Evolutionary conservation across 2,888 invertebrate genomes (phyloP).

Genomic region (Drosophila ustulata): DNA sequence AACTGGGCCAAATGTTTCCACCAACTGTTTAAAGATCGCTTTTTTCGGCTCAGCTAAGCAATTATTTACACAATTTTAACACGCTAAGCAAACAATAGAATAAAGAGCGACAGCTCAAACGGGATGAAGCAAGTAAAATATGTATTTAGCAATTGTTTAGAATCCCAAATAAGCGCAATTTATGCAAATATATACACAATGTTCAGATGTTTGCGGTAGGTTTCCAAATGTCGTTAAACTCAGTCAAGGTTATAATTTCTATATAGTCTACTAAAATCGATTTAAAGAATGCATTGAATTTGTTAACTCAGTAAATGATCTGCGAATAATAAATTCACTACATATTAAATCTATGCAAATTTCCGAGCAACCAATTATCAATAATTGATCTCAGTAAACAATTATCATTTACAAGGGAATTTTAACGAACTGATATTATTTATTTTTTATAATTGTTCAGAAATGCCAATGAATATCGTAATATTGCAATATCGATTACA

Average conservation of each 20-base stretch:
- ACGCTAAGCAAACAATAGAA: conserved; percentile 49
- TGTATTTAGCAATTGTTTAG: conserved; percentile 50
- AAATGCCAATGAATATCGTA: not conserved
- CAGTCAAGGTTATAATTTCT: conserved; percentile 46
- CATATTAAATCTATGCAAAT: not conserved
- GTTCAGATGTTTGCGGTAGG: conserved; percentile 24
- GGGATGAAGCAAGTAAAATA: conserved; percentile 13
- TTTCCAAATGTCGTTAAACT: conserved; percentile 42
- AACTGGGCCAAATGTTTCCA: conserved; percentile 40
- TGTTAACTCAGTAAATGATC: not conserved
- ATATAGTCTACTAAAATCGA: not conserved
- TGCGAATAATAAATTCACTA: not conserved
- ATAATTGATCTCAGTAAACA: not conserved
- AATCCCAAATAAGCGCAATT: conserved; percentile 30
- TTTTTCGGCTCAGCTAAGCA: conserved; percentile 49
- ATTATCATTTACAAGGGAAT: not conserved
- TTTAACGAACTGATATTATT: not conserved
- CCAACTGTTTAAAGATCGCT: conserved; percentile 67
- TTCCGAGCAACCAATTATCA: not conserved
- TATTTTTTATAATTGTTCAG: not conserved
- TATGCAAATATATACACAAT: conserved; percentile 21
- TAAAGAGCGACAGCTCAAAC: conserved; percentile 4
- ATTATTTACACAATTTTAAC: conserved; percentile 50
- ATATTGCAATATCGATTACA: not conserved
- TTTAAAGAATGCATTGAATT: not conserved